A percentile compares a stretch with the other conserved stretches of the same genome.
phyloP scores from a whole-genome alignment of 2,888 invertebrate species.

The Drosophila mercatorum region DNA sequence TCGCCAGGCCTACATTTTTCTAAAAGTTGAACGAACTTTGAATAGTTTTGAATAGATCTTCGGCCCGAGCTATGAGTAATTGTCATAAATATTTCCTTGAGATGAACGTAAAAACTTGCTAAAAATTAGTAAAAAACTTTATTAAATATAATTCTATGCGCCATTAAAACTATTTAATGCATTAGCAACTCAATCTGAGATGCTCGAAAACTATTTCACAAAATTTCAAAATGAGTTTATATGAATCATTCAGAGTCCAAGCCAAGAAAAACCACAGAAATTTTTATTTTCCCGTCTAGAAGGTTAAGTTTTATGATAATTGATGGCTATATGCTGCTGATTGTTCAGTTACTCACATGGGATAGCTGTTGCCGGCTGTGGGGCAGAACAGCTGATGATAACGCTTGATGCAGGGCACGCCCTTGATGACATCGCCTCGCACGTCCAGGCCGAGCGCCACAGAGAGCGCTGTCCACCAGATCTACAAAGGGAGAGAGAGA shows the following conservation, averaged over 20 bases:
- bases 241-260: not conserved
- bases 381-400: slow-evolving; percentile 96
- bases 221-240: not conserved
- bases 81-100: slow-evolving; percentile 11
- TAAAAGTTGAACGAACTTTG: not conserved
- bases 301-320: not conserved
- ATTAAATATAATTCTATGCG: not conserved
- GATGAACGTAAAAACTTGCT: not conserved
- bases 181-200: not conserved
- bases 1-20: not conserved
- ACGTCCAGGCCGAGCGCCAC: slow-evolving; percentile 94
- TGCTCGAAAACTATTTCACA: slow-evolving; percentile 5
- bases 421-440: slow-evolving; percentile 93
- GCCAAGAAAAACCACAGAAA: slow-evolving; percentile 14
- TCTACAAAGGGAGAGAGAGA: slow-evolving; percentile 86
- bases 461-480: slow-evolving; percentile 95
- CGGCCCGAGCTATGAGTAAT: not conserved
- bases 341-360: slow-evolving; percentile 88
- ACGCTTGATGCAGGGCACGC: slow-evolving; percentile 95
- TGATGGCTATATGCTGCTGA: not conserved
- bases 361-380: slow-evolving; percentile 95
- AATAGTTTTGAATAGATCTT: not conserved
- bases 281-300: slow-evolving; percentile 2
- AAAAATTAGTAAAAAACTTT: not conserved
- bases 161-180: not conserved